Conservation (phyloP, 1,140 invertebrate species). For the Ruditapes philippinarum region DNA sequence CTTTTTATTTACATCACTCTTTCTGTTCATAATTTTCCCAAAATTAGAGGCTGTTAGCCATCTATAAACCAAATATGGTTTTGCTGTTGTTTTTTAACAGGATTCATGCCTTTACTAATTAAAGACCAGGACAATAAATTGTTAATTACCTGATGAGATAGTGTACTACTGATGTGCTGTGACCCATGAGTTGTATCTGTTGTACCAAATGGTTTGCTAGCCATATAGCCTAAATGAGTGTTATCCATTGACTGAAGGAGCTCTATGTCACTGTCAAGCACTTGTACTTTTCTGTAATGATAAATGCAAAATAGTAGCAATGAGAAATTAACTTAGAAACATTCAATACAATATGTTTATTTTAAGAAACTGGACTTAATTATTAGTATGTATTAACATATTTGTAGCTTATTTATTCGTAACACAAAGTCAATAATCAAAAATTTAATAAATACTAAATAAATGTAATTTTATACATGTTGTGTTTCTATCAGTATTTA, state of each 20-base stretch:
- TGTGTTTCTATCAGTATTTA: no score
- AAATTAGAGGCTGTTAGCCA: constrained; percentile 35
- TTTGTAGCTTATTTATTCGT: no score
- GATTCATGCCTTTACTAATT: constrained; percentile 41
- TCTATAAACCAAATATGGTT: constrained; percentile 60
- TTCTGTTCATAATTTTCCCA: constrained; percentile 28
- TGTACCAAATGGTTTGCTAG: not conserved
- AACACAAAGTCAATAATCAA: no score
- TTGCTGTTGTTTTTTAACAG: no score
- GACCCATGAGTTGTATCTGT: not conserved
- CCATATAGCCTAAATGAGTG: not conserved
- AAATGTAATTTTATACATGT: no score
- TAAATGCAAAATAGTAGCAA: no score
- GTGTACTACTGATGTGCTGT: not conserved
- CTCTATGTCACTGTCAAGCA: not conserved
- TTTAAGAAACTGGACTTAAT: no score
- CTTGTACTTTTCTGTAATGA: not conserved
- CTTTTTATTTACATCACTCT: not conserved
- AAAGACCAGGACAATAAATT: no score
- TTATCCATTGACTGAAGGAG: not conserved
- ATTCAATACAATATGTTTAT: no score
- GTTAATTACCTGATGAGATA: not conserved
- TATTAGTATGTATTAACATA: no score
- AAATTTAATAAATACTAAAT: no score
- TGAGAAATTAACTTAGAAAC: no score